Evolutionary conservation across 1,140 invertebrate species (phyloP).

Genomic region (Diachasma alloeum): DNA sequence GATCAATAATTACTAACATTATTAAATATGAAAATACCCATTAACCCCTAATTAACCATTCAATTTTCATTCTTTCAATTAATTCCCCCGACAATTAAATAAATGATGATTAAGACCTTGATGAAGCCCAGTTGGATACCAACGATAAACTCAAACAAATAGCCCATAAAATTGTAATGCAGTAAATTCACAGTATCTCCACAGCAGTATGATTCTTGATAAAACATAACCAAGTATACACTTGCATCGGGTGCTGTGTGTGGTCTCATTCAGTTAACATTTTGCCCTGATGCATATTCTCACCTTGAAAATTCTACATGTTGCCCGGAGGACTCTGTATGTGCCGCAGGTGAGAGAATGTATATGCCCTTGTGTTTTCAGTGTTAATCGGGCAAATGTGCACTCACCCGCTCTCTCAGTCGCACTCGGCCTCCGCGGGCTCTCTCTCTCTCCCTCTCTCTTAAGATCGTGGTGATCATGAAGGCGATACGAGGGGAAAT

Average conservation of each 20-base stretch:
- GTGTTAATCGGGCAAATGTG: slow-evolving; percentile 18
- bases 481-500: too few species aligned
- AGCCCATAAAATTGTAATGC: background rate
- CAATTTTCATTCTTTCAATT: too few species aligned
- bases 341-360: background rate
- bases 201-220: background rate
- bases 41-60: too few species aligned
- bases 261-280: background rate
- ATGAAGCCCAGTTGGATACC: background rate
- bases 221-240: background rate
- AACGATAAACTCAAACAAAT: background rate
- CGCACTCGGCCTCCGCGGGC: too few species aligned
- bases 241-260: background rate
- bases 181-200: background rate
- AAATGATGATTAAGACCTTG: background rate
- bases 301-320: background rate
- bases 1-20: too few species aligned
- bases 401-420: background rate
- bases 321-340: background rate
- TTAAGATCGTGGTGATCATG: too few species aligned
- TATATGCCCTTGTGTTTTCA: slow-evolving; percentile 10
- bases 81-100: background rate
- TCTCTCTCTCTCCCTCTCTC: too few species aligned
- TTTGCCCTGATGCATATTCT: background rate
- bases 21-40: too few species aligned